Base-by-base conservation (phyloP, 2,113 vertebrate species). In the Indri indri region DNA sequence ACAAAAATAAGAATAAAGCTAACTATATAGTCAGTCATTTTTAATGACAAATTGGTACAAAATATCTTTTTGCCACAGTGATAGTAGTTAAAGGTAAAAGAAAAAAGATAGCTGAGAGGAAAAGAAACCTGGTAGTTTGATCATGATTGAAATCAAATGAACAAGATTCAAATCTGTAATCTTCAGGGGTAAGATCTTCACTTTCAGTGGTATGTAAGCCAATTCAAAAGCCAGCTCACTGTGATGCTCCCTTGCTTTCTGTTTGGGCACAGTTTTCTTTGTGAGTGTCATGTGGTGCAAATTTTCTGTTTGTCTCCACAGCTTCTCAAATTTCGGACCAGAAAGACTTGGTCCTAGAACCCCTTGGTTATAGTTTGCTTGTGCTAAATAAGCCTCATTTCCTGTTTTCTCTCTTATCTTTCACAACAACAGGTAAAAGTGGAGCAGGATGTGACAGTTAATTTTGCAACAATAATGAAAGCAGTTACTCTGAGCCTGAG, bases 391-490 rank as follows among this genome's bases (percentile, higher is more conserved):
- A 27, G 47, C 68, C 32, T 74, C 52, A 25, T 81, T 96, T 96
- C 94, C 96, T 98, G 92, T 92, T 94, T 93, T 86, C 89, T 94
- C 73, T 95, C 76, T 95, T 94, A 40, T 73, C 80, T 90, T 63
- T 17, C 50, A 10, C 5, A 76, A 47, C 34, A 37, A 40, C 13
- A 84, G 45, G 50, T 77, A 95, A 10, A 23, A 66, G 57, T 5
- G 47, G 30, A 74, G 73, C 86, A 96, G 90, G 92, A 70, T 79
- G 47, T 84, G 79, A 92, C 79, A 73, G 34, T 84, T 79, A 45
- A 90, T 84, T 59, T 20, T 84, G 74, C 90, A 96, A 50, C 18
- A 84, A 37, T 57, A 57, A 61, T 32, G 65, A 94, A 91, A 94
- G 57, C 68, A 57, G 14, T 88, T n/a, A 61, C 47, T 91, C 63